Base-by-base conservation (phyloP, 2,888 invertebrate genomes). In the Notodonta ziczac region DNA sequence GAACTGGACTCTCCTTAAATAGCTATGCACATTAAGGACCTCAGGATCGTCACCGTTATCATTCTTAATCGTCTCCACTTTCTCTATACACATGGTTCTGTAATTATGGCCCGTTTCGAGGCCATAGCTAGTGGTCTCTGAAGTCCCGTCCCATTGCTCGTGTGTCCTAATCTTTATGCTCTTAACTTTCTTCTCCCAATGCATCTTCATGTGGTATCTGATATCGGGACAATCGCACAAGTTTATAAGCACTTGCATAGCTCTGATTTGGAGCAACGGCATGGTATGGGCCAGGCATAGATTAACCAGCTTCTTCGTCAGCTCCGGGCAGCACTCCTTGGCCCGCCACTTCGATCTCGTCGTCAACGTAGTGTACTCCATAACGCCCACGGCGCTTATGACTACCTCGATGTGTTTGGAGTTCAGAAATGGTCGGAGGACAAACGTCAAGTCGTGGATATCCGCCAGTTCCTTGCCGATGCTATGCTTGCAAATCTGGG, bases 211-310 rank as follows among this genome's bases (percentile, higher is more conserved):
- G 57, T 89, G 82, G 40, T 85, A 56, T 48, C 90, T 78, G 2
- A 91, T 82, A 60, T 93, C 93, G 0, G 92, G 89, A 65, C 85
- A 86, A 56, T 93, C 93, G 77, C 91, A 89, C 0, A 93, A 72
- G 67, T 93, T 93, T 6, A 91, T 87, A 44, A 93, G 64, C 0
- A 89, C 85, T 62, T 91, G 90, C 81, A 93, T 83, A 3, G 82
- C 73, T 14, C 82, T 65, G 5, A 89, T 40, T 60, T 93, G 93
- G 1, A 93, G 60, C 8, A 84, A n/a, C 0, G 92, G 91, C 3
- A 74, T 78, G 62, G 83, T 87, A 0, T 82, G 82, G 0, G 69
- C 62, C 4, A 76, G 65, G 53, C 85, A 85, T 4, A 92, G 72
- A 0, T 63, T 42, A 0, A 90, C 82, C 4, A 93, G 70, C 2